phyloP scores from a whole-genome alignment of 2,797 vertebrate species.

The Anguilla pacifica region DNA sequence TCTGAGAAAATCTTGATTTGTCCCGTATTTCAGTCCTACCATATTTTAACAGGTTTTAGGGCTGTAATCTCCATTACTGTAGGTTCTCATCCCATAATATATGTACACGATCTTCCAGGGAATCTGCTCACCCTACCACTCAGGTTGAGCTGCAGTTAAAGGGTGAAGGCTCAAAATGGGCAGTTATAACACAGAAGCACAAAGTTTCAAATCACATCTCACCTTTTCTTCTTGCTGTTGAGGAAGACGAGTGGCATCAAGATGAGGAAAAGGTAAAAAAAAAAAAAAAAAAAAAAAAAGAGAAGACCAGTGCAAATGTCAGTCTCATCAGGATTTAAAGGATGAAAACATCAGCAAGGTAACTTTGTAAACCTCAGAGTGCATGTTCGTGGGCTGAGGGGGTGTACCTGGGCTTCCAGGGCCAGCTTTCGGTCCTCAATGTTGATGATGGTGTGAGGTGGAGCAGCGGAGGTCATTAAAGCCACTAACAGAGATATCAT shows the following conservation, averaged over 20 bases:
- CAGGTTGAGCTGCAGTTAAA: neutral
- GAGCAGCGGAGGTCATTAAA: constrained; percentile 73
- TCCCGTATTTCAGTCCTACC: too few species aligned
- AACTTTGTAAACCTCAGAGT: neutral
- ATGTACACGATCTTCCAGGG: too few species aligned
- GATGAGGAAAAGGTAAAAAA: constrained; percentile 24
- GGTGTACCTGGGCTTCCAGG: constrained; percentile 84
- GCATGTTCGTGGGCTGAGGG: neutral
- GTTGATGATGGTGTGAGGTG: constrained; percentile 78
- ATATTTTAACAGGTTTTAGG: too few species aligned
- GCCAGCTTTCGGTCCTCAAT: constrained; percentile 85
- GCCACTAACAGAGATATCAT: constrained; percentile 65
- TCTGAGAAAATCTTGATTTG: too few species aligned
- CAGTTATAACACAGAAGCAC: neutral
- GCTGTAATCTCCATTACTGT: too few species aligned
- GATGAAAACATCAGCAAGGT: neutral
- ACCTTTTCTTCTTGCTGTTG: constrained; percentile 70
- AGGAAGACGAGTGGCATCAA: neutral
- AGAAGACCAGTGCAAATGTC: neutral
- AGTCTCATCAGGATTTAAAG: neutral
- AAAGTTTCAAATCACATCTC: constrained; percentile 36
- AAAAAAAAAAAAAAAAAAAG: neutral
- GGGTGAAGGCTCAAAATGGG: neutral
- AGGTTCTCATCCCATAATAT: too few species aligned
- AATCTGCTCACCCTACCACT: too few species aligned